Percentiles rank a stretch among this genome's conserved stretches.
These are phyloP conservation scores for Leptinotarsa texana DNA, from an alignment of 1,140 invertebrate species.

Conservation along the genomic window DNA sequence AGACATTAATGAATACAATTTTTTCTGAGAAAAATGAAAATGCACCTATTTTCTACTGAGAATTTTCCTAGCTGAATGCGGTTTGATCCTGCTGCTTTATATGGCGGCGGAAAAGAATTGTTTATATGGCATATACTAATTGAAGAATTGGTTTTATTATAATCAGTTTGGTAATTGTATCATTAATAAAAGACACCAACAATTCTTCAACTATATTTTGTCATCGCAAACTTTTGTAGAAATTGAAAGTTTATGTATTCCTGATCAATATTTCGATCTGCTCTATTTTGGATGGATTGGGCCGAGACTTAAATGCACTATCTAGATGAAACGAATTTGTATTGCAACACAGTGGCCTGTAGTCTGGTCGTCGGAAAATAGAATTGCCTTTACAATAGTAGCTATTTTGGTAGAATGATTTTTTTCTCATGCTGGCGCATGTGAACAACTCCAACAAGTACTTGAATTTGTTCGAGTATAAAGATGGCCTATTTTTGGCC, in stretches of 20 bases:
- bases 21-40: too few species aligned
- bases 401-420: neutral
- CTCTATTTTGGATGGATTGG: neutral
- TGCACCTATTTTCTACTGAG: too few species aligned
- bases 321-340: neutral
- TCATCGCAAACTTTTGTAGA: neutral
- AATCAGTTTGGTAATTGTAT: too few species aligned
- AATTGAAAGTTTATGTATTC: neutral
- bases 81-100: too few species aligned
- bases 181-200: too few species aligned
- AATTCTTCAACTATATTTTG: too few species aligned
- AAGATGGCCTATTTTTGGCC: neutral
- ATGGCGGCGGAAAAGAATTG: too few species aligned
- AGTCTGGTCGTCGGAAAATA: neutral
- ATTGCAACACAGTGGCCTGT: neutral
- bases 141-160: too few species aligned
- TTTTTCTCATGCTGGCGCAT: neutral
- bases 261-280: neutral
- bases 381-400: slow-evolving; percentile 1
- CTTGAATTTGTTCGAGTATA: neutral
- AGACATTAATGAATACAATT: too few species aligned
- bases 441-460: neutral
- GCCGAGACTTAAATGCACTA: neutral
- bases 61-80: too few species aligned
- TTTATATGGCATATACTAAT: too few species aligned